Conservation (phyloP, 2,888 invertebrate genomes). For the Synergus laeviventris region DNA sequence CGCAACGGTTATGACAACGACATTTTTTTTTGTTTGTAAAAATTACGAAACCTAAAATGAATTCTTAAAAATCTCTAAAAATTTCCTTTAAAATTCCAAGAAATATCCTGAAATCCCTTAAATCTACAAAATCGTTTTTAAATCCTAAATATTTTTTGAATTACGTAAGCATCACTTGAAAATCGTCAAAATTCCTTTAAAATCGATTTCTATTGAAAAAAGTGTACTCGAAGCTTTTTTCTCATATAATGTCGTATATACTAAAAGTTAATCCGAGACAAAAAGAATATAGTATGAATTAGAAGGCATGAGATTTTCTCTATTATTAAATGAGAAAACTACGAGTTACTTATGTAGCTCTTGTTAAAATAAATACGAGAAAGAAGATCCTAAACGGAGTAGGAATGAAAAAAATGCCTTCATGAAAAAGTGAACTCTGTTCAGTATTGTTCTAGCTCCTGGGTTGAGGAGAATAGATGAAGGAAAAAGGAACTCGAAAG, state of each 20-base stretch:
- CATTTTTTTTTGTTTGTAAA: too few relatives aligned
- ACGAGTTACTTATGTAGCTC: neutral
- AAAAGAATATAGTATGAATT: neutral
- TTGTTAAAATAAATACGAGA: neutral
- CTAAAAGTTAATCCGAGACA: neutral
- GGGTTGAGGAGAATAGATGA: neutral
- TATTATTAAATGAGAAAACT: too few relatives aligned
- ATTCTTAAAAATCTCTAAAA: too few relatives aligned
- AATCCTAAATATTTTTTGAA: too few relatives aligned
- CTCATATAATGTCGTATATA: neutral
- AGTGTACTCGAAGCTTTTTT: neutral
- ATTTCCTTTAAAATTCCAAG: too few relatives aligned
- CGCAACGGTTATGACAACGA: too few relatives aligned
- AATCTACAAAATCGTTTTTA: too few relatives aligned
- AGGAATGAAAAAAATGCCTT: neutral
- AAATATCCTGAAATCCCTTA: too few relatives aligned
- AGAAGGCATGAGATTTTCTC: neutral
- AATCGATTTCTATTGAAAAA: too few relatives aligned
- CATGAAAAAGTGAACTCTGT: neutral
- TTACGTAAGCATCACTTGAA: too few relatives aligned
- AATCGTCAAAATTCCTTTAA: too few relatives aligned
- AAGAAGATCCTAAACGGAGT: neutral
- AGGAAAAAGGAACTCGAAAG: neutral
- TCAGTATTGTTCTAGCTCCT: neutral
- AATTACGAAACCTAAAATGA: too few relatives aligned